Evolutionary conservation across 2,888 invertebrate species (phyloP).

Genomic region (Lissonota sp.): DNA sequence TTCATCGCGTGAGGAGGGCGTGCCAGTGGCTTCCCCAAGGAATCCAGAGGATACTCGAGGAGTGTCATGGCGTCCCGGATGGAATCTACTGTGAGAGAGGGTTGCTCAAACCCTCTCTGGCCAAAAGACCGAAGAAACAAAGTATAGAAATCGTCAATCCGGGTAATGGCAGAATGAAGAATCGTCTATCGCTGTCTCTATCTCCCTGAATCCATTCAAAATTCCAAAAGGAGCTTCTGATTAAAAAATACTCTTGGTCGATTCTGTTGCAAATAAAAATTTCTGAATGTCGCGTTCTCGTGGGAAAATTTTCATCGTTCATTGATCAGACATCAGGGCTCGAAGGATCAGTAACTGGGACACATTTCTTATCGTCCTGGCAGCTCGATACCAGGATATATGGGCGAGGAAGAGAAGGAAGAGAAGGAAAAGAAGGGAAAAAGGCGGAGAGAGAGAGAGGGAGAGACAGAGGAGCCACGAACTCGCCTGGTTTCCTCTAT

Average conservation of each 20-base stretch:
- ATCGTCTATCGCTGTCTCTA: not conserved
- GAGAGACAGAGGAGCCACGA: conserved; percentile 55
- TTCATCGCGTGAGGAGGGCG: conserved; percentile 42
- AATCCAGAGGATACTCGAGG: conserved; percentile 41
- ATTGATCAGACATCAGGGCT: conserved; percentile 20
- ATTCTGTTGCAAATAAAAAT: not conserved
- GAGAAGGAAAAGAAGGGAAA: conserved; percentile 53
- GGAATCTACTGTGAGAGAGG: conserved; percentile 18
- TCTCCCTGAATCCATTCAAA: not conserved
- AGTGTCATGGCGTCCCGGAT: conserved; percentile 64
- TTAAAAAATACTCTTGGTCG: not conserved
- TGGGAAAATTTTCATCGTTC: not conserved
- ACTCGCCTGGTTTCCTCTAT: conserved; percentile 36
- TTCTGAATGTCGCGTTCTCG: not conserved
- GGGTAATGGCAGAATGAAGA: not conserved
- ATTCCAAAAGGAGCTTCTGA: not conserved
- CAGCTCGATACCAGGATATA: conserved; percentile 31
- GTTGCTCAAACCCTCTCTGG: conserved; percentile 41
- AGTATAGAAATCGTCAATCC: conserved; percentile 19
- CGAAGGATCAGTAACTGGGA: conserved; percentile 68
- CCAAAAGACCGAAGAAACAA: too few species aligned
- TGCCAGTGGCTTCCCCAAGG: conserved; percentile 37
- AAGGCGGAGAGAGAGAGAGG: conserved; percentile 58
- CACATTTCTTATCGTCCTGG: conserved; percentile 36
- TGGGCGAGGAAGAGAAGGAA: not conserved